Percentiles rank a stretch among this genome's conserved stretches.
Evolutionary conservation across 2,888 invertebrate species (phyloP).

Genomic region (Cetonia aurata): DNA sequence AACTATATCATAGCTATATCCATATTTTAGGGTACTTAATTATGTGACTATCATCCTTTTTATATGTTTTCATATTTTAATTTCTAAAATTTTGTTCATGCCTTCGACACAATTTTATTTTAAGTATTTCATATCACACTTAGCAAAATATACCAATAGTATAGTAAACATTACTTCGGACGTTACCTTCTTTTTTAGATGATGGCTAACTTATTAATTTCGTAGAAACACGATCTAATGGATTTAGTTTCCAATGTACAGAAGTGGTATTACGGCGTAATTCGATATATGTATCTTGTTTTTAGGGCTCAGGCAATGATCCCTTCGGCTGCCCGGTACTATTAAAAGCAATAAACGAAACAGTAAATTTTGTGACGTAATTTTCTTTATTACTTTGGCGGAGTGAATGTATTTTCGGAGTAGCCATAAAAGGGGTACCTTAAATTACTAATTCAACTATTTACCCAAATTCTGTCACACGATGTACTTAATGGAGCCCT

Average conservation of each 20-base stretch:
- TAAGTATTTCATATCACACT: too few relatives aligned
- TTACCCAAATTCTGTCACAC: background rate
- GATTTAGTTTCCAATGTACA: background rate
- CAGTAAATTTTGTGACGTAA: constrained; percentile 20
- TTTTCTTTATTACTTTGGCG: constrained; percentile 22
- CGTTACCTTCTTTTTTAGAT: too few relatives aligned
- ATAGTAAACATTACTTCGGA: too few relatives aligned
- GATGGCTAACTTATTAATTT: background rate
- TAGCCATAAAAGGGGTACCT: background rate
- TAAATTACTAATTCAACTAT: constrained; percentile 4
- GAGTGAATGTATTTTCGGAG: constrained; percentile 14
- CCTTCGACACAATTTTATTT: too few relatives aligned
- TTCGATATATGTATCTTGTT: constrained; percentile 28
- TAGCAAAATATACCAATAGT: too few relatives aligned
- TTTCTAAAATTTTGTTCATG: too few relatives aligned
- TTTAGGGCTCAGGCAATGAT: constrained; percentile 9
- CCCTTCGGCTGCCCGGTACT: constrained; percentile 17
- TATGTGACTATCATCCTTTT: too few relatives aligned
- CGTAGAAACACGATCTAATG: background rate
- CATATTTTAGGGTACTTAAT: too few relatives aligned
- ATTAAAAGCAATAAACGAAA: constrained; percentile 26
- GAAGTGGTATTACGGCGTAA: background rate
- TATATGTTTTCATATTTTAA: too few relatives aligned
- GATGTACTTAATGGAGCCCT: background rate
- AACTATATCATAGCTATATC: too few relatives aligned